A percentile compares a stretch with the other conserved stretches of the same genome.
These are phyloP conservation scores for Campylomormyrus tamandua DNA, from an alignment of 2,113 vertebrate genomes.

Conservation along the genomic window DNA sequence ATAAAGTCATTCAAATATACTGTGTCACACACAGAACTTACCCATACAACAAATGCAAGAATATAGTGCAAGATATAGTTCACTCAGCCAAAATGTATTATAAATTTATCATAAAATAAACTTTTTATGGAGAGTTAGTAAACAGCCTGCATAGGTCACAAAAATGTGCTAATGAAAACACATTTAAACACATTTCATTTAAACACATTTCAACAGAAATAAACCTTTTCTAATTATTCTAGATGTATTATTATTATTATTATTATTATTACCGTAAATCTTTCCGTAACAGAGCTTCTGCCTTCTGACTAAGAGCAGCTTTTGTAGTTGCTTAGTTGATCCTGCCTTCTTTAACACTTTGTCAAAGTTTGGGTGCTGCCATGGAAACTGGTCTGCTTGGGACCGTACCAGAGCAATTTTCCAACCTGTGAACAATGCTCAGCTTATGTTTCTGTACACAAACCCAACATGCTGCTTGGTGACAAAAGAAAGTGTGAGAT, in stretches of 20 bases:
- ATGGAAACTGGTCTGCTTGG: slow-evolving; percentile 18
- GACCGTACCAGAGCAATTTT: neutral
- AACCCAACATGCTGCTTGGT: neutral
- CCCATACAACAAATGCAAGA: neutral
- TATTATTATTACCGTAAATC: neutral
- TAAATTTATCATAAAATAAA: neutral
- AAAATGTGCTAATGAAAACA: neutral
- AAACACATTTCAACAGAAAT: neutral
- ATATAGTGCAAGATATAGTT: neutral
- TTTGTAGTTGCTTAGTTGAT: neutral
- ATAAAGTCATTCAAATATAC: neutral
- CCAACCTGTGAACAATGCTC: slow-evolving; percentile 9
- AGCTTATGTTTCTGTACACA: neutral
- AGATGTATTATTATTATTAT: neutral
- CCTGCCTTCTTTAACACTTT: neutral
- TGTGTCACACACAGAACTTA: neutral
- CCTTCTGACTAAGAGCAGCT: neutral
- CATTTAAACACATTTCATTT: too few species aligned
- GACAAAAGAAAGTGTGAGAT: neutral
- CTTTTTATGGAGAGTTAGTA: neutral
- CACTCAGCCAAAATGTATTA: neutral
- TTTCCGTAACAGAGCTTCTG: neutral
- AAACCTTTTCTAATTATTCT: neutral
- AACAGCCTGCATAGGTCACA: neutral
- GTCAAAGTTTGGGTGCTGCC: slow-evolving; percentile 38